Base-by-base conservation (phyloP, 2,113 vertebrate genomes). In the Prionailurus viverrinus region DNA sequence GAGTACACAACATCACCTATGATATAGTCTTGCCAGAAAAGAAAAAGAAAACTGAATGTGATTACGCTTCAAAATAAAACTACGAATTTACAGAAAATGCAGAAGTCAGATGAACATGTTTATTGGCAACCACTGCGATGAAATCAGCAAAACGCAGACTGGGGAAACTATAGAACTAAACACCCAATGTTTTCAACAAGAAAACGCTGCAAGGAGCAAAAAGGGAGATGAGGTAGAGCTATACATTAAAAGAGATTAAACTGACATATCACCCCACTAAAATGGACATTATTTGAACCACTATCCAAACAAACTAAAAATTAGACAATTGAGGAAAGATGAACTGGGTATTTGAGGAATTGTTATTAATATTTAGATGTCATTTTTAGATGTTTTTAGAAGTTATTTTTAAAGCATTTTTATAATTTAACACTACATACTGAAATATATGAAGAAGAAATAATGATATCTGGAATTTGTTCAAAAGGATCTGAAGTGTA, bases 291-390 rank as follows among this genome's bases (percentile, higher is more conserved):
- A 31, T 89, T 31, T 85, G 31, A 53, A 53, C 71, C 48, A 93
- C 39, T 76, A 19, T 80, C 61, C 73, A 87, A 92, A n/a, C 39
- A 63, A 89, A 84, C 36, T 78, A 87, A 97, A 84, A 73, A 94
- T 66, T 51, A 92, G 48, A 84, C n/a, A 84, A 27, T 25, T 86
- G 7, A 92, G 16, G 45, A 73, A 41, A 94, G 63, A 69, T 51
- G 15, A 78, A 71, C 5, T 84, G 53, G 48, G 7, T 76, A 92
- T 45, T 68, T 51, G 48, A 95, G 33, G 13, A 76, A 93, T 27
- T 65, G n/a, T 36, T 36, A 74, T 6, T 58, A 71, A 36, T 51
- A 68, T 92, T 88, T 69, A 78, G 45, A 48, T n/a, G 13, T 45
- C n/a, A 78, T 65, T 45, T 87, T 58, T 79, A 87, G 83, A 55